phyloP scores from a whole-genome alignment of 2,797 vertebrate genomes.

The Salmo trutta region DNA sequence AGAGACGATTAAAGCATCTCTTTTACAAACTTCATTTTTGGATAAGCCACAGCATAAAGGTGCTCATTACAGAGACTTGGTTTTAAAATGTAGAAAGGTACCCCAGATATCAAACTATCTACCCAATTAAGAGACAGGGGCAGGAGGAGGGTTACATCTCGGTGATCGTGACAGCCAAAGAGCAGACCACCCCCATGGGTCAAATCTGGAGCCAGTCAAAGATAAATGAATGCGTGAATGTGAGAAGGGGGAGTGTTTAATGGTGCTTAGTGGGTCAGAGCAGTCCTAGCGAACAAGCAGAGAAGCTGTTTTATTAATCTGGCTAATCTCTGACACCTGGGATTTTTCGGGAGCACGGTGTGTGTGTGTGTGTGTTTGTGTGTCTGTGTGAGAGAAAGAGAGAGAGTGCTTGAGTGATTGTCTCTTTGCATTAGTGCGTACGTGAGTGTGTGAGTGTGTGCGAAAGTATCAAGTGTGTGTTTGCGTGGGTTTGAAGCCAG shows the following conservation, averaged over 20 bases:
- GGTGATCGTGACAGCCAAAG: not conserved
- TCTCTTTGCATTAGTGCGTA: too few relatives aligned
- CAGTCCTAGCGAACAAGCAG: not conserved
- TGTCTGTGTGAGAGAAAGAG: not conserved
- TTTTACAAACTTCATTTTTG: not conserved
- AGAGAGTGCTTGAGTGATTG: not conserved
- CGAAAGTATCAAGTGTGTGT: not conserved
- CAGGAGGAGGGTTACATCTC: not conserved
- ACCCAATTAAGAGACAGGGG: not conserved
- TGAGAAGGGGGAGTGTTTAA: not conserved
- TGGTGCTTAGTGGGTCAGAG: not conserved
- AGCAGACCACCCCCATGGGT: not conserved
- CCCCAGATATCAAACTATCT: not conserved
- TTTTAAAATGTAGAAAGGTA: not conserved
- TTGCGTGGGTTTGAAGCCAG: not conserved
- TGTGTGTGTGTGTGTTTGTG: slow-evolving; percentile 5
- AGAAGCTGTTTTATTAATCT: not conserved
- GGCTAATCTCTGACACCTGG: not conserved
- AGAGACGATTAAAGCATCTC: not conserved
- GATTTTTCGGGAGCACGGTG: not conserved
- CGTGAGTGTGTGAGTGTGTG: not conserved
- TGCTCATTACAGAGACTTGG: not conserved
- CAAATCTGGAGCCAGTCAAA: not conserved
- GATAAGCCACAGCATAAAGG: not conserved
- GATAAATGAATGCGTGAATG: not conserved